These are phyloP conservation scores for Netelia virgata DNA, from an alignment of 2,888 invertebrate genomes.

Conservation along the genomic window DNA sequence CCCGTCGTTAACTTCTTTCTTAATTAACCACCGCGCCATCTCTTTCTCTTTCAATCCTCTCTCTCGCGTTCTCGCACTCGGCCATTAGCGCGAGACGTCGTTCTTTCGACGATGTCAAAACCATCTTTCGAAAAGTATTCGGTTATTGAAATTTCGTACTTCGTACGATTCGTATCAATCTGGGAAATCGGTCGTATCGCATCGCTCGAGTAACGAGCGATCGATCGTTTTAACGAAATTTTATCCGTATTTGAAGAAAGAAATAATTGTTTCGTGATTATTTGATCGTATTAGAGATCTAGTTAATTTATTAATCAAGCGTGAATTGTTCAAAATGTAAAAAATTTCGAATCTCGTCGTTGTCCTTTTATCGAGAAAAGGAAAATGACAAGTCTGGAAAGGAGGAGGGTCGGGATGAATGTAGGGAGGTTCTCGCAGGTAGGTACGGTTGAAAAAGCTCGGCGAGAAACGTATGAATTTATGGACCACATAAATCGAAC, in stretches of 20 bases:
- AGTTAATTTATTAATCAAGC: background rate
- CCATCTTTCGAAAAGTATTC: background rate
- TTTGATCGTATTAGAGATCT: background rate
- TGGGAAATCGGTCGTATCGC: slow-evolving; percentile 1
- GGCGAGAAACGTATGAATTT: slow-evolving; percentile 82
- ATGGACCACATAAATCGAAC: slow-evolving; percentile 82
- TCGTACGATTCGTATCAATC: slow-evolving; percentile 42
- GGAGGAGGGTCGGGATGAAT: slow-evolving; percentile 28
- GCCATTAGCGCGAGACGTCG: slow-evolving; percentile 46
- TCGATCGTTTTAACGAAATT: background rate
- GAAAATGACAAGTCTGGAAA: slow-evolving; percentile 8
- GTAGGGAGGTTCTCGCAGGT: slow-evolving; percentile 77
- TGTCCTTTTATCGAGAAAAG: background rate
- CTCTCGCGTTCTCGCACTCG: background rate
- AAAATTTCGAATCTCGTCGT: background rate
- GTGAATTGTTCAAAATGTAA: background rate
- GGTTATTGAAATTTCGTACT: background rate
- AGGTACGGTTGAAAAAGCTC: slow-evolving; percentile 72
- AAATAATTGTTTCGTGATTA: no score
- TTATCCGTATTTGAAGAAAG: background rate
- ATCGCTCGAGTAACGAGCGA: background rate
- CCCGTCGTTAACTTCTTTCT: slow-evolving; percentile 77
- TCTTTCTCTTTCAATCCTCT: slow-evolving; percentile 1
- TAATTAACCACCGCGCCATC: slow-evolving; percentile 72
- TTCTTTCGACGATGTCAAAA: slow-evolving; percentile 43